Evolutionary conservation across 2,888 invertebrate genomes (phyloP).

Genomic region (Mantis religiosa): DNA sequence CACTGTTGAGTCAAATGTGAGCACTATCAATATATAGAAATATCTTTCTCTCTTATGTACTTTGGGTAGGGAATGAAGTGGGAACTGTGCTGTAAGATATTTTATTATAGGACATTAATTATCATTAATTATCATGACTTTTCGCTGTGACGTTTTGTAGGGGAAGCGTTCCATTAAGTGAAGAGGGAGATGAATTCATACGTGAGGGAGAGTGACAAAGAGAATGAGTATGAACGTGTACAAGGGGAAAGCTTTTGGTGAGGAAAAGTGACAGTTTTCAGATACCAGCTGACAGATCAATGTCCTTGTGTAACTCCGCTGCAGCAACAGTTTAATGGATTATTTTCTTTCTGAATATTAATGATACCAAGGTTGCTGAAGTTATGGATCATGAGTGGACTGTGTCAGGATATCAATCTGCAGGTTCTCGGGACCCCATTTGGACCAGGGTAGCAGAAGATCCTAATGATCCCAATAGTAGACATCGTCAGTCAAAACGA

Average conservation of each 20-base stretch:
- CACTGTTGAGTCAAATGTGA: no score
- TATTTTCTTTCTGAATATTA: background rate
- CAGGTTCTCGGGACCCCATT: constrained; percentile 38
- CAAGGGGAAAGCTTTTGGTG: background rate
- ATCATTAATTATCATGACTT: background rate
- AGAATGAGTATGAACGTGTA: background rate
- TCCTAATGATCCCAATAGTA: constrained; percentile 25
- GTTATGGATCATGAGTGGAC: background rate
- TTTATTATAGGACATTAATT: background rate
- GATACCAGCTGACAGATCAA: background rate
- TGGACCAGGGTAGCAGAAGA: constrained; percentile 40
- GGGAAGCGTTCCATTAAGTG: background rate
- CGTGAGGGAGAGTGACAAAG: no score
- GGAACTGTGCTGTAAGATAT: background rate
- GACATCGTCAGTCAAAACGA: background rate
- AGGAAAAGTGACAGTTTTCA: background rate
- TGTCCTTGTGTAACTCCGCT: background rate
- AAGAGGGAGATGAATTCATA: background rate
- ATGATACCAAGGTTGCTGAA: background rate
- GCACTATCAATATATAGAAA: background rate
- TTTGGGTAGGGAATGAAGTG: background rate
- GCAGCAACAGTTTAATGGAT: background rate
- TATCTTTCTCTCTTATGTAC: background rate
- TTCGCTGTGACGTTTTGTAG: background rate
- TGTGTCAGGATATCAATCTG: constrained; percentile 25